phyloP scores from a whole-genome alignment of 1,140 invertebrate species.

The Achatina immaculata region DNA sequence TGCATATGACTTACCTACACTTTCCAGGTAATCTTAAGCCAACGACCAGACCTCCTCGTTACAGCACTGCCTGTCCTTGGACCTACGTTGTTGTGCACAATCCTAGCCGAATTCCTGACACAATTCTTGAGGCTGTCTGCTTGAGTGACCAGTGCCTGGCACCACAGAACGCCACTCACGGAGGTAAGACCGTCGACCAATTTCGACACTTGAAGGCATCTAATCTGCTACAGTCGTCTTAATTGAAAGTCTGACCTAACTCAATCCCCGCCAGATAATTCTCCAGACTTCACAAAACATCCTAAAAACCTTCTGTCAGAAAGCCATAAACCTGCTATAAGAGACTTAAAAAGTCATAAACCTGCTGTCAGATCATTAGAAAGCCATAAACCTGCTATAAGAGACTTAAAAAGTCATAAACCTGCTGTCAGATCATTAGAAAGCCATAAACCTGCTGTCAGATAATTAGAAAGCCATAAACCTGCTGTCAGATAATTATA shows the following conservation, averaged over 20 bases:
- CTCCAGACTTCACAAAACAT: no score
- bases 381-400: no score
- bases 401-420: no score
- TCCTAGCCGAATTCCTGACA: background rate
- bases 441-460: no score
- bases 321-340: background rate
- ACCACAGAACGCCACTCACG: background rate
- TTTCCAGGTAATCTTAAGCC: no score
- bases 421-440: no score
- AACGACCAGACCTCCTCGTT: no score
- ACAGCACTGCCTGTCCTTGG: background rate
- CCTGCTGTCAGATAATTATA: no score
- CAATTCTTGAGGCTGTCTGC: background rate
- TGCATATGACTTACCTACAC: no score
- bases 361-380: background rate
- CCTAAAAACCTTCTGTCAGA: background rate
- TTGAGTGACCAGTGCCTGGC: background rate
- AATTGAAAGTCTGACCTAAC: no score
- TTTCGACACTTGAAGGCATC: background rate
- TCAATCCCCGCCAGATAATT: no score
- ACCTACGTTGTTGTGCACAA: background rate
- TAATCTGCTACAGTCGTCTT: background rate
- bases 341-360: background rate
- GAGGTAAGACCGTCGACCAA: background rate
- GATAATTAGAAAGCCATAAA: no score